These are phyloP conservation scores for Lordiphosa stackelbergi DNA, from an alignment of 1,140 invertebrate species.

Conservation along the genomic window DNA sequence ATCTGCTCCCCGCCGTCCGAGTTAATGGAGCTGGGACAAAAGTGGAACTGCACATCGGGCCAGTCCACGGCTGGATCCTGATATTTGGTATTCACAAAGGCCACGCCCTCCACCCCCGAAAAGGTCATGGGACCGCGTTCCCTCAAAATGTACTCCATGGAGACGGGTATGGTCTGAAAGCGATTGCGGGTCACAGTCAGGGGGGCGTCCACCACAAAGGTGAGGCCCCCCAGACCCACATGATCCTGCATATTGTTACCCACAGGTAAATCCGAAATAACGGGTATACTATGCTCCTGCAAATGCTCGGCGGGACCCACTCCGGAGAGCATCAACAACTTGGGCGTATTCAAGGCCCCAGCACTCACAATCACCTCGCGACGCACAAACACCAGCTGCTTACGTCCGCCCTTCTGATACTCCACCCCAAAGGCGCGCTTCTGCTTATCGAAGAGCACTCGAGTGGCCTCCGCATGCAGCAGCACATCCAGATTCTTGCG, in stretches of 20 bases:
- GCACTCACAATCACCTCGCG: conserved; percentile 89
- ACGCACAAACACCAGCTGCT: conserved; percentile 82
- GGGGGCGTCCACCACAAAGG: conserved; percentile 88
- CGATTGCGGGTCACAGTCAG: conserved; percentile 87
- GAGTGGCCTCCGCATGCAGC: conserved; percentile 86
- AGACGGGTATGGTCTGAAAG: conserved; percentile 86
- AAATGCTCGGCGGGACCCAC: conserved; percentile 90
- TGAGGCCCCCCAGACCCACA: conserved; percentile 88
- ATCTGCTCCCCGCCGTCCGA: conserved; percentile 88
- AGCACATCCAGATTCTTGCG: conserved; percentile 90
- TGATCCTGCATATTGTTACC: conserved; percentile 87
- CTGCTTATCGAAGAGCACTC: conserved; percentile 83
- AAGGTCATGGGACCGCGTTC: conserved; percentile 89
- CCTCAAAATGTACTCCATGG: conserved; percentile 88
- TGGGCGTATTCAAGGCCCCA: conserved; percentile 88
- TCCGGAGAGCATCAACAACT: conserved; percentile 93
- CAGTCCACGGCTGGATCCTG: conserved; percentile 84
- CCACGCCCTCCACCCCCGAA: conserved; percentile 88
- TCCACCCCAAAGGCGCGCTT: conserved; percentile 87
- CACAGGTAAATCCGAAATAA: conserved; percentile 86
- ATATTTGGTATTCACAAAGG: conserved; percentile 91
- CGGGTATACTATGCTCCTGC: conserved; percentile 84
- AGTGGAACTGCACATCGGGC: conserved; percentile 93
- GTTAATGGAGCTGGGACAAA: conserved; percentile 88
- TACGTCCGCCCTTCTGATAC: conserved; percentile 83